phyloP scores from a whole-genome alignment of 2,888 invertebrate species.

The Ophion obscuratus region DNA sequence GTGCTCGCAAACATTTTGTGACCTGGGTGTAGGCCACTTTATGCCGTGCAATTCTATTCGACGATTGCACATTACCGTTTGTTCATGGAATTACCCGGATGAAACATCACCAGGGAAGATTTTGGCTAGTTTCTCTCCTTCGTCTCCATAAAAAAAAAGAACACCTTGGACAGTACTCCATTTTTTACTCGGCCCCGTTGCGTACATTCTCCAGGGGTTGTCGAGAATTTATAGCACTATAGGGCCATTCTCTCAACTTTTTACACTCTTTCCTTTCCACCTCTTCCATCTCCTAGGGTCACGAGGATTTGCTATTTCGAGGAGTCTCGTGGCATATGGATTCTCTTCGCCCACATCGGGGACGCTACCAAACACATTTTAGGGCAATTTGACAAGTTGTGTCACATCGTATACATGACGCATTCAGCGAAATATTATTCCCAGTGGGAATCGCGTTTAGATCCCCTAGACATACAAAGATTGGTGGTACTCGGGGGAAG shows the following conservation, averaged over 20 bases:
- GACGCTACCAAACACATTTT: neutral
- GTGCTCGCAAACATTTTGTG: too few species aligned
- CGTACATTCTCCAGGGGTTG: slow-evolving; percentile 36
- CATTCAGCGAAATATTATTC: neutral
- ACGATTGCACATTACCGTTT: neutral
- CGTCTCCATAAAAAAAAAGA: neutral
- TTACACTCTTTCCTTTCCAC: neutral
- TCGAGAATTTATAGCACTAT: slow-evolving; percentile 55
- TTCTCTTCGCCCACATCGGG: neutral
- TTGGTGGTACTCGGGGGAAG: neutral
- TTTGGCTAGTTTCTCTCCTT: slow-evolving; percentile 5
- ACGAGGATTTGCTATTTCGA: neutral
- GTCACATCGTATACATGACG: neutral
- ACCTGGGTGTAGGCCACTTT: neutral
- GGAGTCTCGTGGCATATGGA: slow-evolving; percentile 4
- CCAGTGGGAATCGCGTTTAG: neutral
- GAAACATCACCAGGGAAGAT: neutral
- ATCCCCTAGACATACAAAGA: neutral
- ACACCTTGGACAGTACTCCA: slow-evolving; percentile 5
- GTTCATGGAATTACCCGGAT: neutral
- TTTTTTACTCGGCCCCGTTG: slow-evolving; percentile 52
- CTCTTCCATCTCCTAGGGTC: neutral
- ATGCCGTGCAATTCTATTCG: neutral
- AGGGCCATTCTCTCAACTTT: slow-evolving; percentile 41
- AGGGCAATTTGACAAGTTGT: slow-evolving; percentile 6